Percentiles rank a stretch among this genome's conserved stretches.
Conservation (phyloP, 2,888 invertebrate species). For the Physocephala rufipes region DNA sequence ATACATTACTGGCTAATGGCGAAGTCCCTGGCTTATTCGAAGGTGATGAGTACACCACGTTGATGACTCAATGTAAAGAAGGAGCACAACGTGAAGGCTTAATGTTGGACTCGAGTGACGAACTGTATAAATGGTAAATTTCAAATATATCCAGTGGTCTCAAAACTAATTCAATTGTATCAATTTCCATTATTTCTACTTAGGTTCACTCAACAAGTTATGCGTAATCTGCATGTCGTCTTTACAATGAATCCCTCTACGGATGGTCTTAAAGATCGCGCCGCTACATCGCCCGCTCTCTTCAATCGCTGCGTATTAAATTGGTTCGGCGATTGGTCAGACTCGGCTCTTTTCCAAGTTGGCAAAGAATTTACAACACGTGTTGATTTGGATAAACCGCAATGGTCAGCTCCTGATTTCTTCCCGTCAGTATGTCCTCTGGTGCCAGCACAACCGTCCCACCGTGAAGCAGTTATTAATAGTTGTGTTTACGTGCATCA, state of each 20-base stretch:
- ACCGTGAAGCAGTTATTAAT: slow-evolving; percentile 97
- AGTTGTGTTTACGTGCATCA: slow-evolving; percentile 98
- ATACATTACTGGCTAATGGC: slow-evolving; percentile 97
- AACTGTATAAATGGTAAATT: slow-evolving; percentile 92
- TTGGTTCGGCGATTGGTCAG: slow-evolving; percentile 99
- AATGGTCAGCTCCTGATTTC: slow-evolving; percentile 87
- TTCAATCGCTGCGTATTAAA: slow-evolving; percentile 99
- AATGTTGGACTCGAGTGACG: slow-evolving; percentile 98
- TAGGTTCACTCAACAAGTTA: slow-evolving; percentile 94
- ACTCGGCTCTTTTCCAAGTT: slow-evolving; percentile 92
- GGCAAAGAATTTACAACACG: slow-evolving; percentile 96
- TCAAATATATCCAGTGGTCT: no score
- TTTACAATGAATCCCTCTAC: slow-evolving; percentile 99
- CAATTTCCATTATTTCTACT: background rate
- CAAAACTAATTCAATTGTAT: no score
- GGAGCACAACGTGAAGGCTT: slow-evolving; percentile 97
- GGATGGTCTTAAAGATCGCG: slow-evolving; percentile 97
- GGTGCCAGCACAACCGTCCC: slow-evolving; percentile 78
- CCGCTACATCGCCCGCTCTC: slow-evolving; percentile 97
- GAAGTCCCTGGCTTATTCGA: slow-evolving; percentile 95
- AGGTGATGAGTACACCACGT: slow-evolving; percentile 97
- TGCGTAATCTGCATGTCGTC: slow-evolving; percentile 98
- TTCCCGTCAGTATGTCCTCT: slow-evolving; percentile 89
- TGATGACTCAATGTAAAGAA: slow-evolving; percentile 99
- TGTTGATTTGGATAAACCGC: slow-evolving; percentile 89